These are phyloP conservation scores for Dryobotodes eremita DNA, from an alignment of 2,888 invertebrate genomes.

Conservation along the genomic window DNA sequence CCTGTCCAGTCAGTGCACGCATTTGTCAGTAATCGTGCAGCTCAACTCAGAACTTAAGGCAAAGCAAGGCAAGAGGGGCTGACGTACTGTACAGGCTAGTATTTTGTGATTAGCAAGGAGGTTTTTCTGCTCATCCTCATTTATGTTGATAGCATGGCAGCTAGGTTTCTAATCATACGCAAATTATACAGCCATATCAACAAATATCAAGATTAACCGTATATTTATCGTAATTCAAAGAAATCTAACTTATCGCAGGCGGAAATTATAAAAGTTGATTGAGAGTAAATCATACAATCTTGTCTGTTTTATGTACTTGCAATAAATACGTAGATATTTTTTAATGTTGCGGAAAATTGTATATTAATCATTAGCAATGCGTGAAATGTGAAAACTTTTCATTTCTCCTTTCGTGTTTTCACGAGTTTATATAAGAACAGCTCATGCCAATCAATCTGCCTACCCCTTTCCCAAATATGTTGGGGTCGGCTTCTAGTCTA, in stretches of 20 bases:
- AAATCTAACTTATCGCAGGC: slow-evolving; percentile 28
- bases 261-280: slow-evolving; percentile 39
- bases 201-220: slow-evolving; percentile 43
- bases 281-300: slow-evolving; percentile 31
- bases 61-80: neutral
- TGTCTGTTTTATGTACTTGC: slow-evolving; percentile 29
- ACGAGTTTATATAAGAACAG: neutral
- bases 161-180: slow-evolving; percentile 28
- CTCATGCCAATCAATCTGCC: too few species aligned
- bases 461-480: too few species aligned
- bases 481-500: too few species aligned
- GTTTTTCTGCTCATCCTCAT: slow-evolving; percentile 14
- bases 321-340: slow-evolving; percentile 32
- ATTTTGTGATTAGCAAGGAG: slow-evolving; percentile 1
- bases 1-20: too few species aligned
- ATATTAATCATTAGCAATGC: neutral
- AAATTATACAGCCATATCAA: slow-evolving; percentile 27
- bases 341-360: slow-evolving; percentile 4
- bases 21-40: too few species aligned
- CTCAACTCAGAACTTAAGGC: too few species aligned
- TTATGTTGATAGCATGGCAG: neutral
- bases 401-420: neutral
- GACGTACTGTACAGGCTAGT: neutral
- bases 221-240: slow-evolving; percentile 44
- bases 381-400: neutral